Base-by-base conservation (phyloP, 2,888 invertebrate species). In the Morpho deidamia region DNA sequence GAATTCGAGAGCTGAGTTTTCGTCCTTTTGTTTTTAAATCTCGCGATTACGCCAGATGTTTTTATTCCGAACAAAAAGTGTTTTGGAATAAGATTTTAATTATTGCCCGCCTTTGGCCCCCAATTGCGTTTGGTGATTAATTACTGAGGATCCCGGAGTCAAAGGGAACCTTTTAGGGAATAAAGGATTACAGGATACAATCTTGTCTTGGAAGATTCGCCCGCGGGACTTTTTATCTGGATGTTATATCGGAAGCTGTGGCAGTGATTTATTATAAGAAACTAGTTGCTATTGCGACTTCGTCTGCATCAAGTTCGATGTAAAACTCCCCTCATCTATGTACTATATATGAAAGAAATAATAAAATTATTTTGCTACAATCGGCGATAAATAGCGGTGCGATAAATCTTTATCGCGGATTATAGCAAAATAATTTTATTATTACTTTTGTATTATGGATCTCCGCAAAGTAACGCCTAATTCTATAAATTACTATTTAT, bases 101-200 rank as follows among this genome's bases (percentile, higher is more conserved):
- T 37, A 23, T 38, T 37, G 7, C 14, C 45, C 12, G 38, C 14
- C 10, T 46, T 32, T 46, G 39, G 38, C 38, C 46, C 11, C 11
- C 23, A 46, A 23, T 9, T 8, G 46, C 38, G 9, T 37, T 37
- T 37, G 14, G 37, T 46, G 47, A 47, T 47, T 47, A 47, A 38
- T 47, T 40, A 47, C 39, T 11, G 11, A n/a, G 23, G 10, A 32
- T n/a, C 45, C 39, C 11, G 33, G 46, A 47, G 32, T 47, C 39
- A 32, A 39, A 47, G 47, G 39, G 39, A 47, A 33, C 39, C 32
- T 39, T 47, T 39, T 47, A 47, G 23, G 11, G 33, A 47, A 47
- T 32, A 39, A 47, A 47, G 39, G 47, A 39, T 47, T 47, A 44
- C 23, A 11, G 8, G 47, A 47, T 47, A 10, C 39, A 39, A 47